phyloP scores from a whole-genome alignment of 92 coral and sea anemone species.

The Porites lobata region DNA sequence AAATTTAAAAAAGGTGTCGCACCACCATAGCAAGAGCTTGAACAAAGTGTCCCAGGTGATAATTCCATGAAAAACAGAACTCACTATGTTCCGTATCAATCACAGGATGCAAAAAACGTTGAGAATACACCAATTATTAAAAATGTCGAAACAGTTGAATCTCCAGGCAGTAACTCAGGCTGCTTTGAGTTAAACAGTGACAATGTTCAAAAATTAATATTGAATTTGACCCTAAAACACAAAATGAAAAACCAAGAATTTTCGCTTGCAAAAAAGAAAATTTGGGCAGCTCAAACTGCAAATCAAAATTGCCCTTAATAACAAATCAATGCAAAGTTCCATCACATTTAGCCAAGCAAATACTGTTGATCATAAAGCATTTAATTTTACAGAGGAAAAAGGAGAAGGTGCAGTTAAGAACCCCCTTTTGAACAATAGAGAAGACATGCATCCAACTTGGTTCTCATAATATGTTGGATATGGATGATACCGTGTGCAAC shows the following conservation, averaged over 20 bases:
- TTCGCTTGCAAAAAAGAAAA: constrained; percentile 11
- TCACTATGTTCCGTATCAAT: constrained; percentile 24
- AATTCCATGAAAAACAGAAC: constrained; percentile 26
- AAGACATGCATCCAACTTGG: constrained; percentile 19
- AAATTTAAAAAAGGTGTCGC: constrained; percentile 10
- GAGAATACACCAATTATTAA: constrained; percentile 21
- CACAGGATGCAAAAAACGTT: constrained; percentile 21
- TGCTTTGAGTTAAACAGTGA: constrained; percentile 14
- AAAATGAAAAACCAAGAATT: constrained; percentile 15
- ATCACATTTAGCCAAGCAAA: constrained; percentile 24
- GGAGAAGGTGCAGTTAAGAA: constrained; percentile 13
- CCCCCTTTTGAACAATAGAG: constrained; percentile 20
- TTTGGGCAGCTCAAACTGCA: constrained; percentile 33
- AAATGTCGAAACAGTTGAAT: constrained; percentile 20
- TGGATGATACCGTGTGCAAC: constrained; percentile 21
- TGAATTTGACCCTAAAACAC: constrained; percentile 20
- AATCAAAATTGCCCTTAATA: constrained; percentile 27
- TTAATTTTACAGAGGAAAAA: constrained; percentile 26
- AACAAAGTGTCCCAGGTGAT: constrained; percentile 17
- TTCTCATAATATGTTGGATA: constrained; percentile 25
- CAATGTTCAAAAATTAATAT: constrained; percentile 25
- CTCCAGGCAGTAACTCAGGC: constrained; percentile 34
- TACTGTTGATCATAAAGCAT: constrained; percentile 17
- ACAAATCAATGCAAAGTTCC: constrained; percentile 24
- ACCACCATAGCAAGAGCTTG: constrained; percentile 10